Evolutionary conservation across 2,888 invertebrate species (phyloP), one percentile per base, ranked within the genome.

Genomic region (Sipha maydis): DNA sequence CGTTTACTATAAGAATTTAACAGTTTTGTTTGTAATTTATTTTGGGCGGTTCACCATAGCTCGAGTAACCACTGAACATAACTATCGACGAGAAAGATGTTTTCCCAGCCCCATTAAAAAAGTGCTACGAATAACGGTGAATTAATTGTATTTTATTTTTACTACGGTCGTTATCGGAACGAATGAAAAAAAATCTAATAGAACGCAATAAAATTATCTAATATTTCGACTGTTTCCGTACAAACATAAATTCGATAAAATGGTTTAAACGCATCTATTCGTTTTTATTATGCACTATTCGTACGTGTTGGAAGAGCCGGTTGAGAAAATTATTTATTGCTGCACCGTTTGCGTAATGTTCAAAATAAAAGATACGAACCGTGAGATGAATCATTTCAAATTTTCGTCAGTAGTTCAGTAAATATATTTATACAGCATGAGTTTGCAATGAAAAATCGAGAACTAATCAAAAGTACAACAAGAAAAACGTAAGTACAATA

Each of bases 101-200:
- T 48, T 2, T 48, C 48, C 48, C 41, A 4, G 9, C 41, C 48
- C 14, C 14, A 1, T 48, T 48, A 11, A 48, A 48, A 48, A 48
- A 48, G 14, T 48, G 48, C 48, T 48, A 48, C 11, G 2, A 25
- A 25, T 25, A 61, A 69, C 69, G 69, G 69, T 71, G 34, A 8
- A 34, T 73, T 34, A 14, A 71, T 71, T 71, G 31, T 14, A 11
- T 3, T 34, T 8, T 14, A 14, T 11, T 48, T 48, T 48, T 48
- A 48, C 48, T 14, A 14, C 48, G 14, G 11, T 11, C 3, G 25
- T 83, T 34, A 73, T 34, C 17, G 9, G 34, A 17, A 83, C n/a
- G 11, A 54, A 56, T n/a, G 34, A 75, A 83, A 83, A 56, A 34
- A 75, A 73, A 73, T 34, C 34, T 38, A 83, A 83, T 83, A 56